Evolutionary conservation across 2,113 vertebrate genomes (phyloP).

Genomic region (Antidorcas marsupialis): DNA sequence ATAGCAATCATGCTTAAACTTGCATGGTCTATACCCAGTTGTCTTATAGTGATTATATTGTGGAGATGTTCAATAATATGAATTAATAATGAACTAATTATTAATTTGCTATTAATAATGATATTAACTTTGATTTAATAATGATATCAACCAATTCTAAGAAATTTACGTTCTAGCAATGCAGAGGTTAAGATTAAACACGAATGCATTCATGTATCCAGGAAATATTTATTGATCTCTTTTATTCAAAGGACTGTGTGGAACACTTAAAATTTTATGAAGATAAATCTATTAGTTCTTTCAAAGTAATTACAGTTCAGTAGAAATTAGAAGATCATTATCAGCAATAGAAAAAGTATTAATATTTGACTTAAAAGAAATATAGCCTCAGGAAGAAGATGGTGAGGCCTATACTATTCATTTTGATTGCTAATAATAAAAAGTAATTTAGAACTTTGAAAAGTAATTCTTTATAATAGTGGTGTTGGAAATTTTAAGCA

Average conservation of each 20-base stretch:
- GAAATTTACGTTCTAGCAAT: constrained; percentile 1
- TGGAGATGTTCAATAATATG: neutral
- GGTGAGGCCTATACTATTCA: neutral
- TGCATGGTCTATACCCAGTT: neutral
- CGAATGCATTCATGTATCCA: neutral
- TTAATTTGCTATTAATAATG: neutral
- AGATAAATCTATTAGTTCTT: neutral
- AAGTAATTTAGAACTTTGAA: neutral
- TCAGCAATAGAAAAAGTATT: neutral
- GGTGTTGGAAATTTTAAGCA: neutral
- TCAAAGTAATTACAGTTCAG: neutral
- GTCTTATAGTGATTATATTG: neutral
- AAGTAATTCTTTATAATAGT: neutral
- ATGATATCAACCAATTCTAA: neutral
- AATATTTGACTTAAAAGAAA: neutral
- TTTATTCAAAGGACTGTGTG: neutral
- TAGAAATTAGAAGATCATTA: neutral
- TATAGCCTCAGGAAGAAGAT: neutral
- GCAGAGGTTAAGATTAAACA: neutral
- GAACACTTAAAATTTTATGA: neutral
- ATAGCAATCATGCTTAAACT: neutral
- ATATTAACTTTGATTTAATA: neutral
- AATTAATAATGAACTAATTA: neutral
- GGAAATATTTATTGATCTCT: constrained; percentile 13
- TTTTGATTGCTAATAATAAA: neutral